Base-by-base conservation (phyloP, 2,888 invertebrate genomes). In the Nomada hirtipes region DNA sequence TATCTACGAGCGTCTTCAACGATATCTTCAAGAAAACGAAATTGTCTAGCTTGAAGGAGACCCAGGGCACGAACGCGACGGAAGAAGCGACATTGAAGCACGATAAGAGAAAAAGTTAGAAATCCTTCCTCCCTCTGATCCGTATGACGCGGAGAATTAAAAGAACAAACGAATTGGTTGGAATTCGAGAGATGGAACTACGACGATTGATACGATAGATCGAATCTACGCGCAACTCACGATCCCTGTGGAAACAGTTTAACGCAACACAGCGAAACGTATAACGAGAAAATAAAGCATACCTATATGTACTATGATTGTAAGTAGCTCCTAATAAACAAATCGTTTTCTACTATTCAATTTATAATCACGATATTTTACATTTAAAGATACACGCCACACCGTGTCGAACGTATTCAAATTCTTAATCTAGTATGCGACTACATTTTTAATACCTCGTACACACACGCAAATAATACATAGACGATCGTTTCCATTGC, bases 11-110 rank as follows among this genome's bases (percentile, higher is more conserved):
- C 61, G 86, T 89, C 42, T 86, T 88, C 76, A 91, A 92, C 29
- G 91, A 92, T 50, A 86, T 91, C 61, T 91, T 92, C 70, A 89
- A 89, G 20, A 86, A 89, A 70, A 89, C 86, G 3, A 88, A 79
- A 86, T 68, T 81, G 44, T 77, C 79, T 11, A 76, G 75, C n/a
- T 20, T 73, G 23, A 86, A 86, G 67, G 83, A 85, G 23, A 83
- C 80, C 26, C 82, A 79, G 10, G 63, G 55, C 23, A 18, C 65
- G 13, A 68, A 70, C 11, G 3, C 18, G 4, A 52, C 55, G 1
- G 63, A 68, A 15, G 71, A 36, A 15, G 13, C 44, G 29, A 44
- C 81, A 4, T 1, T 53, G 42, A 64, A 59, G 50, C 76, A 44
- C 18, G 60, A 75, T 7, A 79, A 73, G 20, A 68, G 50, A 42